A percentile compares a stretch with the other conserved stretches of the same genome.
Conservation (phyloP, 2,888 invertebrate species). For the Alitta virens region DNA sequence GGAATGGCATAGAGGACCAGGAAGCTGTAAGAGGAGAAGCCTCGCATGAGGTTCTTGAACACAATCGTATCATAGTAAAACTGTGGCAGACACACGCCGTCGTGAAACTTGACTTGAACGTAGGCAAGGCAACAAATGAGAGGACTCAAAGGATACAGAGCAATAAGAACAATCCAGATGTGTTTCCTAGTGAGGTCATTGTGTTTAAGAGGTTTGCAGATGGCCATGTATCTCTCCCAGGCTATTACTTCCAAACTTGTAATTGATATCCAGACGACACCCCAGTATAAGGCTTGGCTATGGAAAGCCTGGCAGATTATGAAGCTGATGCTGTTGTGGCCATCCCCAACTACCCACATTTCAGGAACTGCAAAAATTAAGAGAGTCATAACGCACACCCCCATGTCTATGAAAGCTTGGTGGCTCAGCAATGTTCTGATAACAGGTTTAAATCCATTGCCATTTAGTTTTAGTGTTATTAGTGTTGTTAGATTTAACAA, state of each 20-base stretch:
- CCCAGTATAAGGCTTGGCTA: background rate
- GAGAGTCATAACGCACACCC: background rate
- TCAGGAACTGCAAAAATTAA: background rate
- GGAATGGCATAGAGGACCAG: background rate
- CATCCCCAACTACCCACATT: background rate
- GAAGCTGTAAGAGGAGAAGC: background rate
- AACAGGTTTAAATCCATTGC: background rate
- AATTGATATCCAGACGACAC: background rate
- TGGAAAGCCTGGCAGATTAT: background rate
- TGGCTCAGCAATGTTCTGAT: background rate
- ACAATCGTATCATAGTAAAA: background rate
- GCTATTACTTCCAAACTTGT: background rate
- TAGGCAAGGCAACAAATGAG: background rate
- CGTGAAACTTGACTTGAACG: background rate
- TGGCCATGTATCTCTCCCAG: background rate
- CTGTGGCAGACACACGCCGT: background rate
- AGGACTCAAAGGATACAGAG: too few species aligned
- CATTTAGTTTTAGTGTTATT: background rate
- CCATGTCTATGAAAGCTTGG: background rate
- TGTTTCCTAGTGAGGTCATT: too few species aligned
- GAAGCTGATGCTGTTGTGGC: background rate
- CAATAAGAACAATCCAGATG: too few species aligned
- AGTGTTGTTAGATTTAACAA: background rate
- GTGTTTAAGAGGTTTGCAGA: background rate
- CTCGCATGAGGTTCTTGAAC: background rate